Evolutionary conservation across 2,888 invertebrate genomes (phyloP).

Genomic region (Hymenopus coronatus): DNA sequence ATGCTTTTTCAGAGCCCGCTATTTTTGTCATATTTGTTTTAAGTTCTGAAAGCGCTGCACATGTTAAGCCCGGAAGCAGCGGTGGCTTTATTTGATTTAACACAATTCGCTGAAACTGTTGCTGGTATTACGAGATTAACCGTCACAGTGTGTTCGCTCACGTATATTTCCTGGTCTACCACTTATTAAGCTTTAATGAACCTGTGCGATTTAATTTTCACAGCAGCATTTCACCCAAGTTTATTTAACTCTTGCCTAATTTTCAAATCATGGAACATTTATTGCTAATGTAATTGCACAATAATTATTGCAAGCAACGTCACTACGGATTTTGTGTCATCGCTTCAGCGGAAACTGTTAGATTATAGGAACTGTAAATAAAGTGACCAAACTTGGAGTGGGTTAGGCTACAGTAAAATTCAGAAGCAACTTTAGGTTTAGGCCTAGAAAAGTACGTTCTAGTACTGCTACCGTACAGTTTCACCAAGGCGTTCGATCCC

Average conservation of each 20-base stretch:
- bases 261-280: neutral
- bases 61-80: neutral
- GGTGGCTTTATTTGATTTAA: neutral
- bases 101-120: neutral
- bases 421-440: too few species aligned
- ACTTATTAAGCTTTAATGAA: neutral
- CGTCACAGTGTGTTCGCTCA: neutral
- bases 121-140: neutral
- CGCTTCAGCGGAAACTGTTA: neutral
- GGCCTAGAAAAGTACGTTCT: too few species aligned
- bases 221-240: neutral
- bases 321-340: neutral
- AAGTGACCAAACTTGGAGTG: too few species aligned
- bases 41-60: neutral
- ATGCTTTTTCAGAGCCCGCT: too few species aligned
- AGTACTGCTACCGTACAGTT: too few species aligned
- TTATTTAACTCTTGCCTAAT: neutral
- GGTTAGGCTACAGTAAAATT: too few species aligned
- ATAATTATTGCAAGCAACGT: neutral
- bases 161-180: neutral
- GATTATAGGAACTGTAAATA: neutral
- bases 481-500: too few species aligned
- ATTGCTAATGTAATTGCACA: neutral
- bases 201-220: neutral
- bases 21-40: neutral